Conservation (phyloP, 2,888 invertebrate genomes). For the Drosophila nigricruria region DNA sequence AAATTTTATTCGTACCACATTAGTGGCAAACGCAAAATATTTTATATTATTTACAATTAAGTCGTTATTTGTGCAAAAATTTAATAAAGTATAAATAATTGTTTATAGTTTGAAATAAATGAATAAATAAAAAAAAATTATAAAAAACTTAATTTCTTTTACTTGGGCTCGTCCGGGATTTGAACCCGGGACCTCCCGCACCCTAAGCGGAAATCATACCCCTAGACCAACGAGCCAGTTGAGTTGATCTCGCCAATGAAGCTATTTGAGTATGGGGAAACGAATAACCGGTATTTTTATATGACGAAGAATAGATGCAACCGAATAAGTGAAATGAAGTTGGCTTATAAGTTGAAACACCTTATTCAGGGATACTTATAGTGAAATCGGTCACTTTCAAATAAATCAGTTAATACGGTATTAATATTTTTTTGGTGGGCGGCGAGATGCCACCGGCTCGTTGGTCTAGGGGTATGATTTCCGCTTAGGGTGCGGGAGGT, state of each 20-base stretch:
- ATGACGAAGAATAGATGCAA: not conserved
- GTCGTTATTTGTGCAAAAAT: slow-evolving; percentile 77
- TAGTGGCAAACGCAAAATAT: slow-evolving; percentile 57
- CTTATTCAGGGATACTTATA: not conserved
- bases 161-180: slow-evolving; percentile 86
- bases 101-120: slow-evolving; percentile 63
- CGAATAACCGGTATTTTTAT: slow-evolving; percentile 18
- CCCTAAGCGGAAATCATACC: slow-evolving; percentile 86
- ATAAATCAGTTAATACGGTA: not conserved
- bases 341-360: not conserved
- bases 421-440: not conserved
- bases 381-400: not conserved
- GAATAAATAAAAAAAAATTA: not conserved
- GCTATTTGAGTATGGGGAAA: not conserved
- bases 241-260: fast-evolving
- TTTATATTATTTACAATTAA: slow-evolving; percentile 73
- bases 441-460: not conserved
- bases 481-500: slow-evolving; percentile 86
- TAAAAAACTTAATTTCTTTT: not conserved
- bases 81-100: slow-evolving; percentile 61
- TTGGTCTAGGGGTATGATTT: slow-evolving; percentile 84
- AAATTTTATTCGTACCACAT: slow-evolving; percentile 62
- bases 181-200: slow-evolving; percentile 86
- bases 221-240: slow-evolving; percentile 85
- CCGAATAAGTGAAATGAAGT: not conserved